Evolutionary conservation across 2,797 vertebrate species (phyloP).

Genomic region (Phalanger gymnotis): DNA sequence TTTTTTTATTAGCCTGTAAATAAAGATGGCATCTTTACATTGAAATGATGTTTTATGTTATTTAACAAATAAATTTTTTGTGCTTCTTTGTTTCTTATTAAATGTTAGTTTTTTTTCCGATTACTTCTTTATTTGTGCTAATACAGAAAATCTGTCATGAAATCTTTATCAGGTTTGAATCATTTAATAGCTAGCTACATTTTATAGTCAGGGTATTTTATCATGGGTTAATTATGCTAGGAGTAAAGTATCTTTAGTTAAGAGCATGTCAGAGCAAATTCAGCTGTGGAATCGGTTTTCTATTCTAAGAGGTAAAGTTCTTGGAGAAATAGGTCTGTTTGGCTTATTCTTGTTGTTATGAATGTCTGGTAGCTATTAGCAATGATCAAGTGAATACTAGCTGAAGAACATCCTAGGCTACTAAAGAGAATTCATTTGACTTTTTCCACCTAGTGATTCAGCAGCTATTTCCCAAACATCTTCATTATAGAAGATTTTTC

Average conservation of each 20-base stretch:
- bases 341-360: slow-evolving; percentile 8
- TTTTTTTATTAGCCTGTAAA: slow-evolving; percentile 84
- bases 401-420: neutral
- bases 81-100: slow-evolving; percentile 56
- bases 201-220: neutral
- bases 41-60: slow-evolving; percentile 74
- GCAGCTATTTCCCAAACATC: slow-evolving; percentile 24
- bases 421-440: slow-evolving; percentile 35
- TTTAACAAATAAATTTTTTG: slow-evolving; percentile 66
- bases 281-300: neutral
- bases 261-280: neutral
- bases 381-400: slow-evolving; percentile 4
- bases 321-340: neutral
- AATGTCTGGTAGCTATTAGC: neutral
- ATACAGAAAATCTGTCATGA: neutral
- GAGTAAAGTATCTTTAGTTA: slow-evolving; percentile 16
- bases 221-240: neutral
- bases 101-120: slow-evolving; percentile 57
- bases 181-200: neutral
- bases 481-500: neutral
- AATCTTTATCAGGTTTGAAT: slow-evolving; percentile 10
- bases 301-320: slow-evolving; percentile 3
- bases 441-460: slow-evolving; percentile 36
- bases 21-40: slow-evolving; percentile 79
- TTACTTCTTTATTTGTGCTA: slow-evolving; percentile 28